Percentiles rank a stretch among this genome's conserved stretches.
Evolutionary conservation across 2,888 invertebrate genomes (phyloP).

Genomic region (Synergus umbraculus): DNA sequence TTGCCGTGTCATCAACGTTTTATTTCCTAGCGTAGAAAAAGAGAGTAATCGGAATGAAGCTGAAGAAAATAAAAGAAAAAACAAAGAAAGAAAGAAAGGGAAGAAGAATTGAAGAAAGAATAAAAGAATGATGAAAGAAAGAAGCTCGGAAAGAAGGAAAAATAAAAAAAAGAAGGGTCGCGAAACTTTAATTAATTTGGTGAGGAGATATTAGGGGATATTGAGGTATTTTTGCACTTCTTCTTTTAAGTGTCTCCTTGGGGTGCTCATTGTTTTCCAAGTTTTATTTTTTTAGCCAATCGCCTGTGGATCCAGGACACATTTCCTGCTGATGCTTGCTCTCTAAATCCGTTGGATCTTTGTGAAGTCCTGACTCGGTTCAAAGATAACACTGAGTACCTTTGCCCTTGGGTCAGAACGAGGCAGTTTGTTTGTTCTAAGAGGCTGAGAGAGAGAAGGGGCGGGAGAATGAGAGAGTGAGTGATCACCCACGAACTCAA

Average conservation of each 20-base stretch:
- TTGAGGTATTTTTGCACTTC: constrained; percentile 45
- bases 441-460: constrained; percentile 52
- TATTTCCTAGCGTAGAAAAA: constrained; percentile 60
- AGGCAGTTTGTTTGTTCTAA: constrained; percentile 60
- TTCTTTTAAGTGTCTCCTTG: constrained; percentile 1
- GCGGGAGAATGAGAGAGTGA: constrained; percentile 55
- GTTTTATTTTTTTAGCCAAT: constrained; percentile 21
- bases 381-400: constrained; percentile 43
- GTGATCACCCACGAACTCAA: constrained; percentile 64
- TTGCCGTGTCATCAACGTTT: constrained; percentile 69
- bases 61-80: constrained; percentile 40
- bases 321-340: constrained; percentile 37
- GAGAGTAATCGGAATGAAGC: constrained; percentile 43
- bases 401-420: constrained; percentile 57
- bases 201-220: constrained; percentile 64
- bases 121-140: neutral
- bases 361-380: constrained; percentile 9
- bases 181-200: constrained; percentile 69
- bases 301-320: constrained; percentile 19
- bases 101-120: constrained; percentile 9
- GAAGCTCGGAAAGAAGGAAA: neutral
- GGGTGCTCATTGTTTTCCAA: constrained; percentile 24
- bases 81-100: constrained; percentile 1
- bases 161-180: constrained; percentile 54
- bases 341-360: constrained; percentile 39